These are phyloP conservation scores for Alosa alosa DNA, from an alignment of 2,113 vertebrate genomes.

Conservation along the genomic window DNA sequence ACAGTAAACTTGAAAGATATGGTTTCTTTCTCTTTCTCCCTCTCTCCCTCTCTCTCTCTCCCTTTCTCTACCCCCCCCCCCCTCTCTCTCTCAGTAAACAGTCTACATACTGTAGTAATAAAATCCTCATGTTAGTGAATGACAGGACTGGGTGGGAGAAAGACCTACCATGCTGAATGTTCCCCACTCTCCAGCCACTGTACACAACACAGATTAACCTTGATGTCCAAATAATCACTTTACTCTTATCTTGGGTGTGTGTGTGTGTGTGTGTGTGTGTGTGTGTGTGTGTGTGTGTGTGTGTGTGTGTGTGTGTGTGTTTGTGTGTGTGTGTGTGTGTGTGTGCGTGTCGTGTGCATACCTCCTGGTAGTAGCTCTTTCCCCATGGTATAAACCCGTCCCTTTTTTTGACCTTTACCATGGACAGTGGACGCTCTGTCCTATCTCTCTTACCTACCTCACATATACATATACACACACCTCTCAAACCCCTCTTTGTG, in stretches of 20 bases:
- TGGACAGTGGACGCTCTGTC: slow-evolving; percentile 9
- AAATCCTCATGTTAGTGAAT: too few species aligned
- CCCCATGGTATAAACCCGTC: neutral
- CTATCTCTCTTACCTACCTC: neutral
- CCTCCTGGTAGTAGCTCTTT: neutral
- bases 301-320: neutral
- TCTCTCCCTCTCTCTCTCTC: neutral
- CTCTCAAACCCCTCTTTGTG: slow-evolving; percentile 31
- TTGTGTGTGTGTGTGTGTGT: neutral
- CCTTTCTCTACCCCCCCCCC: neutral
- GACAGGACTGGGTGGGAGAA: too few species aligned
- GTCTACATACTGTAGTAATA: too few species aligned
- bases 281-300: slow-evolving; percentile 22
- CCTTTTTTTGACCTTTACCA: slow-evolving; percentile 28
- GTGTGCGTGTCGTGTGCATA: too few species aligned
- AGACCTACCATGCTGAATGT: too few species aligned
- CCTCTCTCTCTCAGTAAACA: neutral
- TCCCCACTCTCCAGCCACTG: neutral
- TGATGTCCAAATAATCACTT: neutral
- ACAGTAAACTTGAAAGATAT: too few species aligned
- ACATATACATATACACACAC: neutral
- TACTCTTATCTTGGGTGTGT: slow-evolving; percentile 13
- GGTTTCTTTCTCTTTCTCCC: neutral
- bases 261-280: slow-evolving; percentile 20
- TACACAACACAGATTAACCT: neutral